Conservation (phyloP, 92 coral and sea anemone genomes). For the Metridium senile region DNA sequence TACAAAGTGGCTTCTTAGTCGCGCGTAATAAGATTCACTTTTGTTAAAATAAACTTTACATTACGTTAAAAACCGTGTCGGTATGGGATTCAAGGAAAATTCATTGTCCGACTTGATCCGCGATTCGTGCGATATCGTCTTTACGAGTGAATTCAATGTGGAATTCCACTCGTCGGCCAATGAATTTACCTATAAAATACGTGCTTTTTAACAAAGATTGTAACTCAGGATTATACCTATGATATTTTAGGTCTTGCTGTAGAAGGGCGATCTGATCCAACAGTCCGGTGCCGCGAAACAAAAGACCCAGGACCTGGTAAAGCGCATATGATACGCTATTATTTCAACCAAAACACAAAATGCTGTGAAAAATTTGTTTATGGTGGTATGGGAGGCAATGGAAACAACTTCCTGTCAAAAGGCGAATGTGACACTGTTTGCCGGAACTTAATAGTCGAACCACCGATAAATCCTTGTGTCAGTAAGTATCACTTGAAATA, state of each 20-base stretch:
- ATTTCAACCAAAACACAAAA: background rate
- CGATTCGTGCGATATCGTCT: no score
- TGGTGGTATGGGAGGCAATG: background rate
- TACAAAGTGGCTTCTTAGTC: no score
- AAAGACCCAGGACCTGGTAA: background rate
- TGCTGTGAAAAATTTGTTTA: background rate
- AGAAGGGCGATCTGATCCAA: background rate
- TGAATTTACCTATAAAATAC: background rate
- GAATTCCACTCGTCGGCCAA: no score
- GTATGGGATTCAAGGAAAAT: no score
- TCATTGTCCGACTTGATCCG: no score
- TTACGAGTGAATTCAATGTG: no score
- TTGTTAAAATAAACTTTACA: no score
- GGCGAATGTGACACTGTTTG: background rate
- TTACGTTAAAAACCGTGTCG: no score
- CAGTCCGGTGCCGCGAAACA: background rate
- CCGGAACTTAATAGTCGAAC: background rate
- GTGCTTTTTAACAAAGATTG: no score
- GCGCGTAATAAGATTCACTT: no score
- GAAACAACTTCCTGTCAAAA: background rate
- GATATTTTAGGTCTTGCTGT: background rate
- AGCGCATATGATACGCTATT: background rate
- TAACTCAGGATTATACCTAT: background rate
- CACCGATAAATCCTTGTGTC: no score
- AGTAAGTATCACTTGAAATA: background rate